Conservation (phyloP, 2,797 vertebrate species). For the Phyllotis vaccarum region DNA sequence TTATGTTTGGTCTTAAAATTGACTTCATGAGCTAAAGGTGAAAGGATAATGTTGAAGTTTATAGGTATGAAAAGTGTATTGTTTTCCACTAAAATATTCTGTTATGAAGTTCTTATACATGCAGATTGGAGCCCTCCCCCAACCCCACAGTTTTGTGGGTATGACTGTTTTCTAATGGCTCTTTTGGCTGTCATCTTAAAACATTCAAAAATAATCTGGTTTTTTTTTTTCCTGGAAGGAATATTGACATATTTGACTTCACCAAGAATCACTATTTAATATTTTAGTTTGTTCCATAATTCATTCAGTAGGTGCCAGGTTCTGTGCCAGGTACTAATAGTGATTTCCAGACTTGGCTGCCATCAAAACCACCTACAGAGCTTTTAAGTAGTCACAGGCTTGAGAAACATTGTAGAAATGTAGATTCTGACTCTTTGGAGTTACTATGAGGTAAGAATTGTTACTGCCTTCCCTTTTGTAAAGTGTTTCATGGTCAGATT, state of each 20-base stretch:
- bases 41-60: slow-evolving; percentile 30
- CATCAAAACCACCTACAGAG: background rate
- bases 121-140: background rate
- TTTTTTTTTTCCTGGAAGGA: slow-evolving; percentile 52
- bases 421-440: slow-evolving; percentile 48
- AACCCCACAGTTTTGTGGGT: background rate
- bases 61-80: slow-evolving; percentile 20
- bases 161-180: background rate
- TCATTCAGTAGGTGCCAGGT: background rate
- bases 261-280: slow-evolving; percentile 46
- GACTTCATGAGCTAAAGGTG: slow-evolving; percentile 48
- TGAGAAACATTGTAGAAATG: slow-evolving; percentile 59
- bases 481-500: slow-evolving; percentile 18
- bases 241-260: slow-evolving; percentile 19
- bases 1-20: slow-evolving; percentile 19
- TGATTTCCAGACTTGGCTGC: slow-evolving; percentile 43
- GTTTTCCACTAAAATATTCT: background rate
- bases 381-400: slow-evolving; percentile 19
- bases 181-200: slow-evolving; percentile 23
- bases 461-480: slow-evolving; percentile 30
- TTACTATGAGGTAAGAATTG: slow-evolving; percentile 23
- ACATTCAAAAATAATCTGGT: slow-evolving; percentile 30
- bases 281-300: slow-evolving; percentile 25
- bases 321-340: slow-evolving; percentile 22
- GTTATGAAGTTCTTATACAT: background rate